Percentiles rank a stretch among this genome's conserved stretches.
These are phyloP conservation scores for Hippocampus barbouri DNA, from an alignment of 2,113 vertebrate species.

Conservation along the genomic window DNA sequence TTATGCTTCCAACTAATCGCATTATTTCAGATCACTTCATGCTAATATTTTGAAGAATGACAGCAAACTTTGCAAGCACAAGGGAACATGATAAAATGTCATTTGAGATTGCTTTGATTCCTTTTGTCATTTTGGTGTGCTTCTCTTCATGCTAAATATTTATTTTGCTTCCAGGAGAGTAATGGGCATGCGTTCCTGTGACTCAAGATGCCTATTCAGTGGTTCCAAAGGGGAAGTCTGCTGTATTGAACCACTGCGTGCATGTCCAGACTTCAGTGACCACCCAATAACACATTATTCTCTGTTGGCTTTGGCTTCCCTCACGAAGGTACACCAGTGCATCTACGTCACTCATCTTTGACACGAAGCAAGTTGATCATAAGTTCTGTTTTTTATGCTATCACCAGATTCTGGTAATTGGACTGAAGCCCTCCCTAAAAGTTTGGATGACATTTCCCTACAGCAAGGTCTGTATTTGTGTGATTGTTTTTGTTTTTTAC, in stretches of 20 bases:
- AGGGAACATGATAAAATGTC: too few species aligned
- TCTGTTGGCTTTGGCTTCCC: slow-evolving; percentile 92
- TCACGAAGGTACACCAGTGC: slow-evolving; percentile 82
- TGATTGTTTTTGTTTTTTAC: neutral
- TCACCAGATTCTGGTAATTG: slow-evolving; percentile 90
- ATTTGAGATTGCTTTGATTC: neutral
- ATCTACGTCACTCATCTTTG: neutral
- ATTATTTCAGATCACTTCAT: too few species aligned
- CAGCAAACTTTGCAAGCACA: too few species aligned
- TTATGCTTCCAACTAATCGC: too few species aligned
- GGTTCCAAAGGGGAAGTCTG: slow-evolving; percentile 98
- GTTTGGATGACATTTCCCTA: slow-evolving; percentile 99
- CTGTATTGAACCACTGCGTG: slow-evolving; percentile 88
- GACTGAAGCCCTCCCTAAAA: slow-evolving; percentile 92
- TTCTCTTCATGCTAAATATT: neutral
- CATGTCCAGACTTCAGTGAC: slow-evolving; percentile 85
- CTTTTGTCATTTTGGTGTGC: neutral
- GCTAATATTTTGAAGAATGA: too few species aligned
- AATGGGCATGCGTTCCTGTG: slow-evolving; percentile 95
- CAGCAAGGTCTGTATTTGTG: slow-evolving; percentile 77
- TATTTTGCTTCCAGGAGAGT: slow-evolving; percentile 77
- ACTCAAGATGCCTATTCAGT: slow-evolving; percentile 95
- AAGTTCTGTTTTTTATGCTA: neutral
- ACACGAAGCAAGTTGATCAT: neutral
- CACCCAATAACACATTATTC: slow-evolving; percentile 93